Conservation (phyloP, 2,888 invertebrate genomes). For the Mactromeris polynyma region DNA sequence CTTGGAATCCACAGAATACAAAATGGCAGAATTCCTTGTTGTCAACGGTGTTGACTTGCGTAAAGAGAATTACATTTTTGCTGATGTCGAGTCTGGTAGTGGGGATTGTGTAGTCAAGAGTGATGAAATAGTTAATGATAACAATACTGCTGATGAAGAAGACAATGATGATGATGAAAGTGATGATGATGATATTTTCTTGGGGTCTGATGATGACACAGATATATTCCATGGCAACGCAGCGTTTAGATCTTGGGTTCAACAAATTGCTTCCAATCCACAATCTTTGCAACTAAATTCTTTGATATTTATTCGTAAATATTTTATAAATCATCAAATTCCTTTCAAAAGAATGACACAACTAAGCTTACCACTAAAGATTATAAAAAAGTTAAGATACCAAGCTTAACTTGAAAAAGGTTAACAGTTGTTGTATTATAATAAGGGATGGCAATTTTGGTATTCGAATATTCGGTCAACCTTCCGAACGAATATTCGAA, state of each 20-base stretch:
- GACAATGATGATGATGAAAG: slow-evolving; percentile 45
- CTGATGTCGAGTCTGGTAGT: background rate
- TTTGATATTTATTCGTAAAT: slow-evolving; percentile 53
- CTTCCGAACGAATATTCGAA: too few species aligned
- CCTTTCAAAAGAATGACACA: slow-evolving; percentile 46
- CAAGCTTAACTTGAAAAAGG: background rate
- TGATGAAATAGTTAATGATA: background rate
- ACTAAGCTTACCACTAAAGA: slow-evolving; percentile 57
- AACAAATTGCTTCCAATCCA: slow-evolving; percentile 35
- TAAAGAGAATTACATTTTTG: slow-evolving; percentile 39
- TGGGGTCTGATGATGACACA: slow-evolving; percentile 45
- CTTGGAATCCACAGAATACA: slow-evolving; percentile 58
- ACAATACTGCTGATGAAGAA: slow-evolving; percentile 16
- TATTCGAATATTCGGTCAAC: too few species aligned
- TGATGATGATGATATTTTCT: slow-evolving; percentile 32
- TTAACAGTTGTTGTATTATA: too few species aligned
- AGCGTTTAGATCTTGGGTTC: slow-evolving; percentile 46
- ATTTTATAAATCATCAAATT: slow-evolving; percentile 51
- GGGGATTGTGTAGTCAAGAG: background rate
- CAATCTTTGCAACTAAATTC: slow-evolving; percentile 49
- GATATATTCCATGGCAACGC: slow-evolving; percentile 57
- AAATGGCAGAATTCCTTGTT: slow-evolving; percentile 66
- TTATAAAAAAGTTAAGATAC: slow-evolving; percentile 46
- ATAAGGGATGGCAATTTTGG: too few species aligned
- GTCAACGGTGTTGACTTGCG: slow-evolving; percentile 61